Percentiles rank a stretch among this genome's conserved stretches.
Conservation (phyloP, 1,140 invertebrate species). For the Limonius californicus region DNA sequence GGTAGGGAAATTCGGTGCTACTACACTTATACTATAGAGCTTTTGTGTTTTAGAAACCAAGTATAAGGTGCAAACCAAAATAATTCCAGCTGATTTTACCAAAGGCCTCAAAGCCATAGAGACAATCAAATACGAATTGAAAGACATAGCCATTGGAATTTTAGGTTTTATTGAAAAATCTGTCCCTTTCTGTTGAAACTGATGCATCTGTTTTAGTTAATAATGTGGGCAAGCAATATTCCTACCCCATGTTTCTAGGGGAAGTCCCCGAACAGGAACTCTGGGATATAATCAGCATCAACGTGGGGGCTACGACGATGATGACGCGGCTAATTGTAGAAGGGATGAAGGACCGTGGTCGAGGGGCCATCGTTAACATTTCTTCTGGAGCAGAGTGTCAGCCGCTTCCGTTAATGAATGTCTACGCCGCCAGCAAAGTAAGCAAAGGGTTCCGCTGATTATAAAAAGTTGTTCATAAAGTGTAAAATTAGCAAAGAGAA, state of each 20-base stretch:
- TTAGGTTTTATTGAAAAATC: no score
- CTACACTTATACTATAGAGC: neutral
- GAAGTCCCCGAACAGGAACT: conserved; percentile 69
- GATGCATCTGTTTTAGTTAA: conserved; percentile 81
- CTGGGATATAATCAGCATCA: conserved; percentile 84
- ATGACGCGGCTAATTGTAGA: conserved; percentile 77
- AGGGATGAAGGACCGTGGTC: conserved; percentile 68
- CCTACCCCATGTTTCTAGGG: conserved; percentile 75
- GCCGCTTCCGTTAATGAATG: conserved; percentile 82
- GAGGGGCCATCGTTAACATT: conserved; percentile 82
- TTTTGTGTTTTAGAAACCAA: conserved; percentile 58
- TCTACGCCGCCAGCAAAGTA: conserved; percentile 87
- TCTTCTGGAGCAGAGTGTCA: conserved; percentile 82
- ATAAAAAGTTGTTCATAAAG: no score
- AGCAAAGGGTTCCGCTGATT: no score
- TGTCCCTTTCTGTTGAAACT: no score
- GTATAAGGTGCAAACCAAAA: conserved; percentile 67
- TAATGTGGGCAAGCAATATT: conserved; percentile 84
- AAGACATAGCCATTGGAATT: conserved; percentile 71
- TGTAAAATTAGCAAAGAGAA: no score
- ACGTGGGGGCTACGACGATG: conserved; percentile 78
- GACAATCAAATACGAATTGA: conserved; percentile 63
- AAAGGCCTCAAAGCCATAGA: conserved; percentile 65
- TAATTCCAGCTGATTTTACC: conserved; percentile 76
- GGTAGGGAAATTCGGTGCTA: conserved; percentile 55